Conservation (phyloP, 2,888 invertebrate genomes). For the Cantharis flavilabris region DNA sequence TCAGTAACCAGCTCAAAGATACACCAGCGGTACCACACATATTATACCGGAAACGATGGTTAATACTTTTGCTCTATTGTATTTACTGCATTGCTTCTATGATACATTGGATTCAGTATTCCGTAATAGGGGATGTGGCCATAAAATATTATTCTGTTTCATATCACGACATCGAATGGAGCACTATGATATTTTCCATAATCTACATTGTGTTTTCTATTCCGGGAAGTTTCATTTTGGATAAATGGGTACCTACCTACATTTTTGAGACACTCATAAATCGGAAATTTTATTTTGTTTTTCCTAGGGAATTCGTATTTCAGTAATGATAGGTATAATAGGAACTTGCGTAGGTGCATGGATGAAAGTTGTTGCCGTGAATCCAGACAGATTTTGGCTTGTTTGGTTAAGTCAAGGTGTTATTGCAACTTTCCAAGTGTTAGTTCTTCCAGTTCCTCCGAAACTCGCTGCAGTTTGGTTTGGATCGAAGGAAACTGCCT, state of each 20-base stretch:
- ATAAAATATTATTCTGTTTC: neutral
- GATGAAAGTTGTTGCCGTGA: neutral
- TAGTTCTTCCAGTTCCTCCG: neutral
- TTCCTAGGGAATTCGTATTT: neutral
- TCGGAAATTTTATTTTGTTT: neutral
- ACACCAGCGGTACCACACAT: neutral
- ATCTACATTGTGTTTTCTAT: neutral
- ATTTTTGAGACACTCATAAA: neutral
- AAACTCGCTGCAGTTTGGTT: neutral
- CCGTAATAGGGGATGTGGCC: neutral
- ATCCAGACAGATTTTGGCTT: neutral
- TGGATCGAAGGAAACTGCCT: neutral
- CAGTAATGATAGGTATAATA: neutral
- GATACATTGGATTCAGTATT: neutral
- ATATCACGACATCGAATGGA: neutral
- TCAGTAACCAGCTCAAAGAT: too few species aligned
- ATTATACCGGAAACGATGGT: neutral
- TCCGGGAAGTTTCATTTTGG: neutral
- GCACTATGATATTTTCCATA: neutral
- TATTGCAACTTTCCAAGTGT: neutral
- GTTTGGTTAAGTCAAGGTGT: neutral
- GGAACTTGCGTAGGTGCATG: neutral
- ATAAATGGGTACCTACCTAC: neutral
- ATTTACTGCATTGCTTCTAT: neutral
- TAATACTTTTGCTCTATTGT: neutral